Evolutionary conservation across 2,888 invertebrate genomes (phyloP), one percentile per base, ranked within the genome.

Genomic region (Siphlonurus alternatus): DNA sequence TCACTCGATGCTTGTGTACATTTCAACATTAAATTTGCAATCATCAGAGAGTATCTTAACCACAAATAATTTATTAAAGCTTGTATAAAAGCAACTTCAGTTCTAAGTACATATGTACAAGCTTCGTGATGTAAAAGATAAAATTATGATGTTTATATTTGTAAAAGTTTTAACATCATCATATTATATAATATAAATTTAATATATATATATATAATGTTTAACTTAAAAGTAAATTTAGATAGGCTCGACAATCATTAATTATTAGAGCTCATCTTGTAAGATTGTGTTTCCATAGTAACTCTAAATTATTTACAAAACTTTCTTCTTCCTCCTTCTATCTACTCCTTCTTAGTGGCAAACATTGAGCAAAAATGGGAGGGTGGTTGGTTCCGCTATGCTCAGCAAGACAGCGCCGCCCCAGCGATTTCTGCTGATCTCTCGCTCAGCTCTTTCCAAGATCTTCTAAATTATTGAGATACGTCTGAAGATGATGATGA

Each of bases 371-470:
- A 10, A 38, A 38, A 15, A 15, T 5, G 38, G 38, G 38, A 15
- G 15, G 38, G 38, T 5, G 38, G 38, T 22, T 22, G 22, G 7
- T 59, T n/a, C 38, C 61, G 22, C 38, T 61, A 25, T n/a, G 20
- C 61, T 61, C 61, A 19, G 20, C 38, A 38, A 38, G 5, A 38
- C 38, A 38, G 38, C 5, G 15, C 15, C 23, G 22, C 61, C 38
- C 38, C 15, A 10, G n/a, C 19, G 18, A 38, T 38, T 38, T 38
- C 22, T 59, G 22, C 62, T 53, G 24, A 51, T 23, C 20, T 23
- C 23, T 62, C 23, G 23, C 62, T 54, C 54, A 2, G 19, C 61
- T 54, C 59, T 23, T 23, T 63, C 53, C 53, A 62, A 23, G 18
- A 24, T n/a, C 62, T 15, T 10, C 38, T 38, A 15, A 38, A 38